A percentile compares a stretch with the other conserved stretches of the same genome.
Conservation (phyloP, 2,888 invertebrate species). For the Latrodectus elegans region DNA sequence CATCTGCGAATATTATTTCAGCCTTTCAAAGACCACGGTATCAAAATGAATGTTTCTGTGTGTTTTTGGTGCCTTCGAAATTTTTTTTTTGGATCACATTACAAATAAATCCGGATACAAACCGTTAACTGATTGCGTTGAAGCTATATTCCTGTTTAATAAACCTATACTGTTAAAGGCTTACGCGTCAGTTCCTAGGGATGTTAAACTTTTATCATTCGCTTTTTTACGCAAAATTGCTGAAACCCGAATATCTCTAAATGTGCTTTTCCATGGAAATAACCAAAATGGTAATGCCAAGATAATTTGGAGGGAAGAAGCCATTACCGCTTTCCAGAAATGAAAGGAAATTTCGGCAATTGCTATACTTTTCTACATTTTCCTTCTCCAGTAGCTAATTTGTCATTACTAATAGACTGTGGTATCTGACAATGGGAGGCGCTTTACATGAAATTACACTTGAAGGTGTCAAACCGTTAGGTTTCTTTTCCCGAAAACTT, state of each 20-base stretch:
- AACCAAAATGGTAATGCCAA: neutral
- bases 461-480: neutral
- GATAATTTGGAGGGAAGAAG: too few species aligned
- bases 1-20: neutral
- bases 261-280: neutral
- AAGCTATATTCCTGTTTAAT: neutral
- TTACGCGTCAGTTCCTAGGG: neutral
- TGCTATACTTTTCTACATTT: neutral
- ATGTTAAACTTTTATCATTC: slow-evolving; percentile 1
- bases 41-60: neutral
- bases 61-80: neutral
- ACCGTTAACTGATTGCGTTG: neutral
- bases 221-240: neutral
- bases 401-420: neutral
- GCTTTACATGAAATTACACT: neutral
- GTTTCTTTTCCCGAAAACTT: neutral
- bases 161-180: too few species aligned
- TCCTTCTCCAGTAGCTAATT: neutral
- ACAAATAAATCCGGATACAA: neutral
- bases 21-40: neutral
- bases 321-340: too few species aligned
- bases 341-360: too few species aligned
- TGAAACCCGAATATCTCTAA: neutral
- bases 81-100: neutral
- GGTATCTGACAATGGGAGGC: too few species aligned